Evolutionary conservation across 2,113 vertebrate species (phyloP).

Genomic region (Mionectes macconnelli): DNA sequence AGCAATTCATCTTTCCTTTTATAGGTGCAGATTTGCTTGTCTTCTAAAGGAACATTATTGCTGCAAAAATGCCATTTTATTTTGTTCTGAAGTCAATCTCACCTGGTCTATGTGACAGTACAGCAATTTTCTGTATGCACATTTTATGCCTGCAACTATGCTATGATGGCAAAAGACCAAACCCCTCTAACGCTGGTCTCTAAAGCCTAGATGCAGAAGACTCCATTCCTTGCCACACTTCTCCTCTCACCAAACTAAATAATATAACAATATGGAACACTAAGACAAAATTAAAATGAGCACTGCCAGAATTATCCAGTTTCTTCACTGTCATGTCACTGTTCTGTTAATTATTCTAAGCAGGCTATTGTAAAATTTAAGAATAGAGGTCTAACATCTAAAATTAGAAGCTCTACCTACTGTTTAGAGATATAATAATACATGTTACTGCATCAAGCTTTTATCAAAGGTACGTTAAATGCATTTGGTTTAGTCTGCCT

Average conservation of each 20-base stretch:
- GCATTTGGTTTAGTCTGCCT: neutral
- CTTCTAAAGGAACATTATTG: neutral
- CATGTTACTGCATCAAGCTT: neutral
- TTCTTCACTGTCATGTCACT: neutral
- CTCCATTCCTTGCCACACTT: neutral
- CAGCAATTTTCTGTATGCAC: neutral
- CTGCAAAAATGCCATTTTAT: neutral
- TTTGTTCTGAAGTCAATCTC: neutral
- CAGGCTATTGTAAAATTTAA: neutral
- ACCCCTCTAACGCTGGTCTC: neutral
- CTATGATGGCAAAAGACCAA: neutral
- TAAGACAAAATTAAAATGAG: neutral
- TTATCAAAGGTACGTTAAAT: neutral
- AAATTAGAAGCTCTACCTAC: neutral
- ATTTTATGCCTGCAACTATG: neutral
- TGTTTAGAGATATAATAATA: neutral
- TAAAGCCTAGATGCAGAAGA: neutral
- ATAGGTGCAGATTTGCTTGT: neutral
- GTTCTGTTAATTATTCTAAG: neutral
- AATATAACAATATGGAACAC: neutral
- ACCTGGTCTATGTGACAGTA: neutral
- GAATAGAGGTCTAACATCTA: neutral
- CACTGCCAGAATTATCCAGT: neutral
- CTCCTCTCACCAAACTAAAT: neutral
- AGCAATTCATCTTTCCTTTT: neutral